Evolutionary conservation across 2,888 invertebrate species (phyloP).

Genomic region (Cataglyphis livida): DNA sequence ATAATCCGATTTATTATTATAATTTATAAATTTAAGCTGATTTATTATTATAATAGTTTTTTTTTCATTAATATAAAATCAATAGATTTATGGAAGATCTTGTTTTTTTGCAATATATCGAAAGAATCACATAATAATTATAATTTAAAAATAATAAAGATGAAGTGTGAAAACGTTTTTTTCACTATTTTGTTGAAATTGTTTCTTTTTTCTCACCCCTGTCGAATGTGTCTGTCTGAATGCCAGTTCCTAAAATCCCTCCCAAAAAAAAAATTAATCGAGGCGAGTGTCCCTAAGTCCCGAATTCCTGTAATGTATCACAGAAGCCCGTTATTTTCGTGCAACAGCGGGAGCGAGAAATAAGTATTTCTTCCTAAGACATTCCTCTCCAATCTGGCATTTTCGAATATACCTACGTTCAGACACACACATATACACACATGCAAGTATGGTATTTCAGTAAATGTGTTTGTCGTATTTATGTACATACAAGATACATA

Average conservation of each 20-base stretch:
- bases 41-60: not conserved
- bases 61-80: not conserved
- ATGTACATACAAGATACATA: not conserved
- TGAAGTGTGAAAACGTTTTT: not conserved
- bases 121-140: not conserved
- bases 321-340: conserved; percentile 13
- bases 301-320: conserved; percentile 35
- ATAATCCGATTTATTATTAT: no score
- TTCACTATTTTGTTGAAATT: not conserved
- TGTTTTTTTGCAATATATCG: not conserved
- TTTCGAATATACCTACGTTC: conserved; percentile 19
- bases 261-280: conserved; percentile 34
- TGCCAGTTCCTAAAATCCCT: conserved; percentile 1
- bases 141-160: not conserved
- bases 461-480: conserved; percentile 25
- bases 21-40: no score
- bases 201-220: not conserved
- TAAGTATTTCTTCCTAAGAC: conserved; percentile 26
- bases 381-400: conserved; percentile 20
- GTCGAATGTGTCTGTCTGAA: conserved; percentile 5
- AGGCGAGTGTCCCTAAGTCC: not conserved
- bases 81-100: not conserved
- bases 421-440: not conserved
- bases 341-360: conserved; percentile 13
- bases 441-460: not conserved